These are phyloP conservation scores for Burhinus oedicnemus DNA, from an alignment of 2,113 vertebrate species.

Conservation along the genomic window DNA sequence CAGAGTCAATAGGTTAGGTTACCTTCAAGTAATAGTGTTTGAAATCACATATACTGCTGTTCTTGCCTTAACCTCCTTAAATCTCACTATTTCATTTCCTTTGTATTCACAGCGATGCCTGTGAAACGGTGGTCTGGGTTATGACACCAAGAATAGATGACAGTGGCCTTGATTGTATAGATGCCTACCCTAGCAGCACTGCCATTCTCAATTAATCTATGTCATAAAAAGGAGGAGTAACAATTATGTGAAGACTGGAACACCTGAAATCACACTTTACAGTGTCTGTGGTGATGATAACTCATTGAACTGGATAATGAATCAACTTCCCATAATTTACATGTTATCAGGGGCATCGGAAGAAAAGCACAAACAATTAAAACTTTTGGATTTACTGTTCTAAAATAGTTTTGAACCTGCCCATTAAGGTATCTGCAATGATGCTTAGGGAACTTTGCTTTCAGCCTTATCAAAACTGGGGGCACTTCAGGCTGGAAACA, in stretches of 20 bases:
- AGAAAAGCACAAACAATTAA: neutral
- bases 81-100: neutral
- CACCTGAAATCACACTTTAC: slow-evolving; percentile 22
- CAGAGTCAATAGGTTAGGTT: slow-evolving; percentile 3
- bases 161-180: slow-evolving; percentile 16
- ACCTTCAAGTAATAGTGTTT: neutral
- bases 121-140: neutral
- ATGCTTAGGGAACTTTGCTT: neutral
- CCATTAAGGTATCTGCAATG: neutral
- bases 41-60: neutral
- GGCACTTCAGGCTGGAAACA: neutral
- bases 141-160: slow-evolving; percentile 33
- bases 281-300: neutral
- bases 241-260: slow-evolving; percentile 7
- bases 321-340: neutral
- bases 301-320: slow-evolving; percentile 28
- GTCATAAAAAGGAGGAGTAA: slow-evolving; percentile 23
- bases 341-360: neutral
- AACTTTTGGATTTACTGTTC: neutral
- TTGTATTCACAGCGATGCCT: neutral
- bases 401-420: neutral
- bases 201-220: slow-evolving; percentile 7
- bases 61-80: slow-evolving; percentile 6
- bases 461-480: neutral
- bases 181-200: neutral